Conservation (phyloP, 2,888 invertebrate genomes). For the Agrilus cyanescens region DNA sequence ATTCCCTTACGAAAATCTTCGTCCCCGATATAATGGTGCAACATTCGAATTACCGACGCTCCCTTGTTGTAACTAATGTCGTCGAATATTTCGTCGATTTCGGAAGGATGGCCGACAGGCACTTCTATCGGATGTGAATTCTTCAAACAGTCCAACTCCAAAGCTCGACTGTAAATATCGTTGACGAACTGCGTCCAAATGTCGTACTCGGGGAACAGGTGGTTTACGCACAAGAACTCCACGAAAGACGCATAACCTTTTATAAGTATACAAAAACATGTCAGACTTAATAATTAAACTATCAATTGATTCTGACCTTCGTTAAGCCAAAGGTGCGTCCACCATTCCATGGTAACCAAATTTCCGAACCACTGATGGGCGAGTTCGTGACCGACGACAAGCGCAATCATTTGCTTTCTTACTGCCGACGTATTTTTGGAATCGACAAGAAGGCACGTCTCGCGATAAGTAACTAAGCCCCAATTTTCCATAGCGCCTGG, state of each 20-base stretch:
- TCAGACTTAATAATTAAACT: background rate
- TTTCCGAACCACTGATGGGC: slow-evolving; percentile 99
- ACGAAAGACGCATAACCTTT: slow-evolving; percentile 67
- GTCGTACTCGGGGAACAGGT: slow-evolving; percentile 87
- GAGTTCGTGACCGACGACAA: slow-evolving; percentile 82
- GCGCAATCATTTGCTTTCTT: slow-evolving; percentile 72
- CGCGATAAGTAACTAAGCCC: slow-evolving; percentile 83
- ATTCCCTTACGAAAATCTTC: slow-evolving; percentile 85
- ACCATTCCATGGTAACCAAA: slow-evolving; percentile 96
- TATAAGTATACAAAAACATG: background rate
- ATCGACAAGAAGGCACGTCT: slow-evolving; percentile 82
- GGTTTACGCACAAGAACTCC: slow-evolving; percentile 85
- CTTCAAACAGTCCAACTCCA: slow-evolving; percentile 76
- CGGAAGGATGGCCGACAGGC: slow-evolving; percentile 83
- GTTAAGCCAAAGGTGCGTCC: slow-evolving; percentile 92
- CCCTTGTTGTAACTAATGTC: slow-evolving; percentile 93
- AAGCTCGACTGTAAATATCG: slow-evolving; percentile 73
- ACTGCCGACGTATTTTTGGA: slow-evolving; percentile 77
- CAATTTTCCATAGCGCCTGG: slow-evolving; percentile 98
- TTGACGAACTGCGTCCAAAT: slow-evolving; percentile 95
- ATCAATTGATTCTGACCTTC: slow-evolving; percentile 48
- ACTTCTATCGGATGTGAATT: slow-evolving; percentile 95
- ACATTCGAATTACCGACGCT: slow-evolving; percentile 86
- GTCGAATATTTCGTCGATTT: slow-evolving; percentile 95
- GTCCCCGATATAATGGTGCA: slow-evolving; percentile 86